phyloP scores from a whole-genome alignment of 2,888 invertebrate genomes.

The Pasiphila rectangulata region DNA sequence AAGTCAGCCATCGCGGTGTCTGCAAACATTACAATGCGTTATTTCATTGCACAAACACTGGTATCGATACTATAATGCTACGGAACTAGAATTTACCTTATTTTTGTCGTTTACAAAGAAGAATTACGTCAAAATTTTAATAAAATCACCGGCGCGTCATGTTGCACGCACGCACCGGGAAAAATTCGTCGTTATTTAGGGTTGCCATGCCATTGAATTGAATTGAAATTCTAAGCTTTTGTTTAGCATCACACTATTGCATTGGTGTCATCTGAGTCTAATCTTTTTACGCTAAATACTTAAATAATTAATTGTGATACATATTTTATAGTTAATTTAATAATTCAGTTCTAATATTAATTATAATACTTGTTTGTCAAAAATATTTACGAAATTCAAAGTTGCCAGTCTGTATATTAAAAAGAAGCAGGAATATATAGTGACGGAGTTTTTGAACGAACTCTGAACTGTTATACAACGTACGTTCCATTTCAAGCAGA shows the following conservation, averaged over 20 bases:
- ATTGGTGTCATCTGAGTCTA: too few relatives aligned
- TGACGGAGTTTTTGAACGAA: slow-evolving; percentile 21
- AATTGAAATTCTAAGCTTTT: background rate
- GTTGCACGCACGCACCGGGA: slow-evolving; percentile 67
- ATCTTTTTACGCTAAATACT: too few relatives aligned
- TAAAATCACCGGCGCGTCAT: slow-evolving; percentile 80
- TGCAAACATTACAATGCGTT: slow-evolving; percentile 74
- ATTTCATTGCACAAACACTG: slow-evolving; percentile 42
- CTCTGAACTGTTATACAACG: slow-evolving; percentile 1
- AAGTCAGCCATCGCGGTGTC: slow-evolving; percentile 86
- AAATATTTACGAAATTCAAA: too few relatives aligned
- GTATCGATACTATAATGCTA: slow-evolving; percentile 6
- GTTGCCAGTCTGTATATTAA: too few relatives aligned
- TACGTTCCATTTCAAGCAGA: slow-evolving; percentile 4
- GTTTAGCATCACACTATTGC: too few relatives aligned
- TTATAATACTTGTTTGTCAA: too few relatives aligned
- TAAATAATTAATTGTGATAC: too few relatives aligned
- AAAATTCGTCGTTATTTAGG: slow-evolving; percentile 64
- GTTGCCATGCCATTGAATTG: slow-evolving; percentile 44
- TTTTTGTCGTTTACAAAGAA: slow-evolving; percentile 55
- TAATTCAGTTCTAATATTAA: too few relatives aligned
- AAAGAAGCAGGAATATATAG: too few relatives aligned
- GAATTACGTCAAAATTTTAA: slow-evolving; percentile 74
- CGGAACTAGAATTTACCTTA: slow-evolving; percentile 52
- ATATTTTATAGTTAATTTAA: too few relatives aligned